Evolutionary conservation across 2,113 vertebrate genomes (phyloP), one percentile per base, ranked within the genome.

Genomic region (Ailuropoda melanoleuca): DNA sequence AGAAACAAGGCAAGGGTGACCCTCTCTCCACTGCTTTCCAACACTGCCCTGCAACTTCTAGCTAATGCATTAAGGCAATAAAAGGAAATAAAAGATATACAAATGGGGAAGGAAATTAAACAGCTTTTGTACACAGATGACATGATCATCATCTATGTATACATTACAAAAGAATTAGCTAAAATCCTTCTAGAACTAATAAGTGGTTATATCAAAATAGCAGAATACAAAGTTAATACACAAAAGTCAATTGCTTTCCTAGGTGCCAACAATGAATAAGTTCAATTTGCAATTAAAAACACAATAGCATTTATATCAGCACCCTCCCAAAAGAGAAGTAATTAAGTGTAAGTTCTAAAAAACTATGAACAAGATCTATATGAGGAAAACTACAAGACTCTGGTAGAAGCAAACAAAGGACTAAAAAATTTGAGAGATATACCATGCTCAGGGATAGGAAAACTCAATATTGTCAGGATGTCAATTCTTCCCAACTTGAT

Each of bases 71-170:
- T 66, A 88, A 72, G 39, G 68, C 12, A 88, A 88, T 23, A 43
- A 82, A 88, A 92, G 37, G 55, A 81, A 87, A 53, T 62, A 82
- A 53, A 88, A 92, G 55, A 53, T 74, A 70, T 50, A 74, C 19
- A 80, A n/a, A 80, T n/a, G 68, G 39, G 31, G 10, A 95, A 88
- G 39, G 23, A 95, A 90, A 86, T 70, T 78, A 91, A 95, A 60
- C 72, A 50, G 37, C 24, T 18, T 91, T 95, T 91, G 34, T 60
- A 70, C 13, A 58, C 19, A 95, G 24, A 78, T 43, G 50, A 31
- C 56, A 56, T 19, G 19, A 70, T 26, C 1, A 70, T 26, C 1
- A 0, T 78, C 39, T 85, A 85, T 18, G 31, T 8, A 85, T 43
- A 58, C 84, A 72, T 60, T 60, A 26, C 12, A 58, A 37, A 90